Base-by-base conservation (phyloP, 2,888 invertebrate genomes). In the Aleiodes testaceus region DNA sequence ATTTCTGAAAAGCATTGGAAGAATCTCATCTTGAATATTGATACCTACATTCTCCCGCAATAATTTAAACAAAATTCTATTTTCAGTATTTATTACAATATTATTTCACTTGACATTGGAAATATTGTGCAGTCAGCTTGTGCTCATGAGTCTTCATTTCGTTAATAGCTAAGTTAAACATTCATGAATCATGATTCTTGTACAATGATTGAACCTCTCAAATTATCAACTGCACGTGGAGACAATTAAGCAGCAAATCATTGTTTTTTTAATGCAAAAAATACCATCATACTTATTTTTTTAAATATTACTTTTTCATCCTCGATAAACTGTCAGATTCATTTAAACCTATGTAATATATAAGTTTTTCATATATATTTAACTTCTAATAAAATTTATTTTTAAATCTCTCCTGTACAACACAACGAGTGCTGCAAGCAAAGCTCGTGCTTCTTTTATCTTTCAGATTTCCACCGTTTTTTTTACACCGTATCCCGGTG, bases 381-480 rank as follows among this genome's bases (percentile, higher is more conserved):
- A 63, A 66, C 50, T 73, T 69, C 52, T 72, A 53, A 66, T 75
- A 73, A 75, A 70, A 61, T 66, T 67, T 70, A 66, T 69, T 64
- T 72, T 74, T 9, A 5, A 36, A 36, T 77, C 74, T 79, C 73
- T 75, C 81, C 80, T 79, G 78, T 80, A 81, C 78, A 81, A 75
- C 79, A 80, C 74, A 67, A 26, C 26, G 26, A 72, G 66, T 71
- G 72, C 61, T 72, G 50, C 70, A 74, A 76, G 76, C 77, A 68
- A 77, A 76, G 74, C 76, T 75, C 55, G 66, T 69, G 45, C 70
- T 74, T 44, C 36, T 73, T 65, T 71, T 16, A 63, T 61, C 52
- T 73, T 50, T 49, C 59, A 36, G 36, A 18, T 59, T 36, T 59
- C 9, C 49, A 45, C 45, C 9, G 5, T n/a, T 49, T 49, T 49